Conservation (phyloP, 23 tunicate species). For the Ascidia mentula region DNA sequence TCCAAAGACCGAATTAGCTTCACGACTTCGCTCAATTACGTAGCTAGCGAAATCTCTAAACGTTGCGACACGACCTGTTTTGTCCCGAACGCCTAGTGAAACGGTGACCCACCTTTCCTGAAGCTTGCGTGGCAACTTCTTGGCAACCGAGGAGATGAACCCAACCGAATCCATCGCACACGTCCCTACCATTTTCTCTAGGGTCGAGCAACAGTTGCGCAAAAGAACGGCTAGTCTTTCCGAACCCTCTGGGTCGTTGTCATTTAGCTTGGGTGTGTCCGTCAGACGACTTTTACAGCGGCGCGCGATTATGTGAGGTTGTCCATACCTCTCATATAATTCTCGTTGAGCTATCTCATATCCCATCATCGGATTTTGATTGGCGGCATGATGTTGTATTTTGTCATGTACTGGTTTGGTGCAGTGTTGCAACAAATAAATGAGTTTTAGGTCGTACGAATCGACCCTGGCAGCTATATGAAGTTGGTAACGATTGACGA, state of each 20-base stretch:
- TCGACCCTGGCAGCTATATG: slow-evolving; percentile 23
- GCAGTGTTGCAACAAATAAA: slow-evolving; percentile 36
- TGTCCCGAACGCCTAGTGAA: not conserved
- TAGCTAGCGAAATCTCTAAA: slow-evolving; percentile 23
- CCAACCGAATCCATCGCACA: slow-evolving; percentile 1
- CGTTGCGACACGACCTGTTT: not conserved
- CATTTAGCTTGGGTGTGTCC: not conserved
- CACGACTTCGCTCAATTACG: slow-evolving; percentile 15
- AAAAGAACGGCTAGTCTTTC: slow-evolving; percentile 18
- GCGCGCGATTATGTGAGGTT: slow-evolving; percentile 22
- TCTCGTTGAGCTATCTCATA: slow-evolving; percentile 15
- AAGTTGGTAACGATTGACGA: slow-evolving; percentile 22
- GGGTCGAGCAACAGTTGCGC: slow-evolving; percentile 2
- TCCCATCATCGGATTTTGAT: not conserved
- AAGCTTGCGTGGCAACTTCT: slow-evolving; percentile 6
- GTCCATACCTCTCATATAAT: slow-evolving; percentile 32
- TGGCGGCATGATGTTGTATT: slow-evolving; percentile 12
- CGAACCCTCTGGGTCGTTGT: slow-evolving; percentile 19
- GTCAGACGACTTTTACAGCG: slow-evolving; percentile 13
- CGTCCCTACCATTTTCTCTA: slow-evolving; percentile 7
- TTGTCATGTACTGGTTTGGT: slow-evolving; percentile 16
- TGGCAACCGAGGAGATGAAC: slow-evolving; percentile 10
- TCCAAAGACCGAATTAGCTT: slow-evolving; percentile 19
- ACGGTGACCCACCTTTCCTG: slow-evolving; percentile 12
- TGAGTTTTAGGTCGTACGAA: slow-evolving; percentile 11